Evolutionary conservation across 2,888 invertebrate genomes (phyloP).

Genomic region (Entomobrya proxima): DNA sequence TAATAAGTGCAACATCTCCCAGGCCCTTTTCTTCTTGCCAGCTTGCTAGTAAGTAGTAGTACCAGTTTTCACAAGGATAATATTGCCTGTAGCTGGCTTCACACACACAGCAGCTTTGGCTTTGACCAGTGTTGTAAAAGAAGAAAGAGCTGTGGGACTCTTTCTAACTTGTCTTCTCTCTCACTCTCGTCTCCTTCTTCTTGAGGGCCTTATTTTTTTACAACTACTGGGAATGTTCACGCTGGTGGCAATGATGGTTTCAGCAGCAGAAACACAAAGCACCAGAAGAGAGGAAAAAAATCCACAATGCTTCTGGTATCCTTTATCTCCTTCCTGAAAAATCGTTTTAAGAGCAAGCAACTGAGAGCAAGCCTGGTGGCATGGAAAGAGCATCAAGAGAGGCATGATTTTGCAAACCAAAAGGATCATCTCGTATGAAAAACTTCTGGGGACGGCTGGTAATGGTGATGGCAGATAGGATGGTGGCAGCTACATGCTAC

Average conservation of each 20-base stretch:
- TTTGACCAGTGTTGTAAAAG: conserved; percentile 1
- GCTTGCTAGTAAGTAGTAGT: too few relatives aligned
- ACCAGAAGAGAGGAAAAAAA: not conserved
- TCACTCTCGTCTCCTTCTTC: not conserved
- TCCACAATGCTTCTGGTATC: not conserved
- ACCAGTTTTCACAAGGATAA: not conserved
- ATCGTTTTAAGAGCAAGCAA: not conserved
- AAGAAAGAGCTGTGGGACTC: conserved; percentile 18
- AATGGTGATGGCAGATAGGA: not conserved
- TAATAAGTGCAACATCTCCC: not conserved
- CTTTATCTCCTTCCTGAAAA: not conserved
- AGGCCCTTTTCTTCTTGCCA: not conserved
- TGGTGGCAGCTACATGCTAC: not conserved
- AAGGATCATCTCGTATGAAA: not conserved
- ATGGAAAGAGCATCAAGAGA: conserved; percentile 16
- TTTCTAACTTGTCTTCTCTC: not conserved
- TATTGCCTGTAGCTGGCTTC: conserved; percentile 3
- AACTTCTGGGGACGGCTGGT: not conserved
- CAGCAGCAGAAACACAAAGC: not conserved
- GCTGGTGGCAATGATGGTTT: not conserved
- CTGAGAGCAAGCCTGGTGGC: not conserved
- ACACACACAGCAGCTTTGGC: too few relatives aligned
- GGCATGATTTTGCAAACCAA: conserved; percentile 56
- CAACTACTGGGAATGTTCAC: not conserved
- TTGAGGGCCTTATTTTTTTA: not conserved